A percentile compares a stretch with the other conserved stretches of the same genome.
Conservation (phyloP, 2,113 vertebrate genomes). For the Hemiscyllium ocellatum region DNA sequence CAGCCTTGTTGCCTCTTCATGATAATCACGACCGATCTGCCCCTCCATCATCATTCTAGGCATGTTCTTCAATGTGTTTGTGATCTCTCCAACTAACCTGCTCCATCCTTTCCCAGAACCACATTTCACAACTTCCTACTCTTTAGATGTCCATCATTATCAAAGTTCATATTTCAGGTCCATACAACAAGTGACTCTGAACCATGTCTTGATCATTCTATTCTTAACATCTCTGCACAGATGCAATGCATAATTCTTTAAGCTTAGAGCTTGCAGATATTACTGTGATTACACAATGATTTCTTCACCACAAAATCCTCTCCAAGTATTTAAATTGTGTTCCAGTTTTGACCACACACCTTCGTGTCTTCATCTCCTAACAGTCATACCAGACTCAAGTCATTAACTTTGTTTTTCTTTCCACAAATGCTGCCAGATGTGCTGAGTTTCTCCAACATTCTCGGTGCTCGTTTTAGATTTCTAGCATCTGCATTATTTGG, state of each 20-base stretch:
- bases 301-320: neutral
- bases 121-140: neutral
- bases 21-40: neutral
- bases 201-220: neutral
- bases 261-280: neutral
- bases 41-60: neutral
- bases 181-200: neutral
- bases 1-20: neutral
- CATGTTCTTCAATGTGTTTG: neutral
- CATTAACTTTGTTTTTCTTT: no score
- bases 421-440: no score
- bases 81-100: neutral
- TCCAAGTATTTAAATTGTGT: neutral
- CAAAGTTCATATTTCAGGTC: neutral
- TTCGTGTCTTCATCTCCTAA: no score
- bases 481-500: no score
- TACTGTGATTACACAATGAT: neutral
- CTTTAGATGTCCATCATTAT: neutral
- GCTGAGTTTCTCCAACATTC: no score
- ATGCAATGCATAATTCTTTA: neutral
- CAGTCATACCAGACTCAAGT: no score
- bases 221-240: neutral
- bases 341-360: neutral
- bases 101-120: neutral
- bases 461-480: no score